Base-by-base conservation (phyloP, 92 coral and sea anemone genomes). In the Zoanthus sansibaricus region DNA sequence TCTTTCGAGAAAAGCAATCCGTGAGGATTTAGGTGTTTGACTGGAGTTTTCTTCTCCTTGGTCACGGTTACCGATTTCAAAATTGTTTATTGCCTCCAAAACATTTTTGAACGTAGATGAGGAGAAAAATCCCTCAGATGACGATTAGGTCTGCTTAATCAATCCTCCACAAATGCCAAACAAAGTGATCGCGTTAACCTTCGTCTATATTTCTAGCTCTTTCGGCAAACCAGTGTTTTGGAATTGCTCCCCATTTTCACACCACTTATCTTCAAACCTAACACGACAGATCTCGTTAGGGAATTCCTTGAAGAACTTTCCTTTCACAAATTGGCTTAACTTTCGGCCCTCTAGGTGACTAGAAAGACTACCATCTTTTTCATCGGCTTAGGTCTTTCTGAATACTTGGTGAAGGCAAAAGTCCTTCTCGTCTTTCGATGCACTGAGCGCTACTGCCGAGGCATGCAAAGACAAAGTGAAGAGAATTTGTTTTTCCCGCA, bases 221-320 rank as follows among this genome's bases (percentile, higher is more conserved):
- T 58, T 10, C 66, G 66, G 66, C 66, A 58, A 58, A 58, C 66
- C n/a, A 67, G 33, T 67, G 71, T 18, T 20, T 67, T 3, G 88
- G 71, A 37, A 75, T 83, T 45, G 52, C 45, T 86, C 82, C 15
- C 88, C 88, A 75, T 74, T 75, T 86, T 86, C 74, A 59, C 88
- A 72, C 88, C 88, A 84, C 66, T 3, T 58, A 75, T 86, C 82
- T 44, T 55, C 73, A 55, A 59, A 46, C 62, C 42, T 52, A 54
- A 58, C 82, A 3, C 83, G 72, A 59, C 83, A 55, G 3, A 86
- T 86, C 51, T 86, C 83, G 82, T 20, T 75, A 1, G 88, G 42
- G 45, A 86, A 75, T 59, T 12, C 71, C 83, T 75, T 73, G 48
- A 75, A 75, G 44, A 75, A 75, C 82, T 86, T 86, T 21, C 88